Evolutionary conservation across 2,113 vertebrate genomes (phyloP), one percentile per base, ranked within the genome.

Genomic region (Atractosteus spatula): DNA sequence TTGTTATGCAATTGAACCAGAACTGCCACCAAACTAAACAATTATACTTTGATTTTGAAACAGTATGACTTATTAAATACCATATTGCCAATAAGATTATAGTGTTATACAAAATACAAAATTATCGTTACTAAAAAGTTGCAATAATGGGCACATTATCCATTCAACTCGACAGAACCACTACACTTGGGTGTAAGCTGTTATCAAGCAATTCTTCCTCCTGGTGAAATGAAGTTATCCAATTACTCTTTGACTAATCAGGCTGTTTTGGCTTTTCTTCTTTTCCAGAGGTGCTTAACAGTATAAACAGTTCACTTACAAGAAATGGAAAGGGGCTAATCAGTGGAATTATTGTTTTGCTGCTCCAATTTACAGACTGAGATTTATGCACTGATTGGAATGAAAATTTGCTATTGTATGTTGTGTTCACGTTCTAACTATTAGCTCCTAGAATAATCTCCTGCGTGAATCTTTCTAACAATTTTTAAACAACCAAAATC

Each of bases 341-440:
- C 97, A 99, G 94, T 92, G 93, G 96, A 98, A 99, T 98, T 98
- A 99, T 99, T 99, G 96, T 99, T 99, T 99, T 99, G 94, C 96
- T 94, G 96, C 95, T 94, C 94, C 95, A 98, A 98, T 99, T 99
- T 99, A 94, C 93, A 92, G 93, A 94, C 95, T 96, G 95, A 93
- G 94, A 95, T 96, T 96, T 94, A 94, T 91, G 88, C 95, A 90
- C 95, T 99, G 96, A 99, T 99, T 99, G 95, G 95, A 93, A 95
- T 95, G 95, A 92, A 97, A 97, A 95, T 96, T 92, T 96, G 79
- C 86, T 83, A 91, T 92, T 92, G 91, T 92, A 80, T 86, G 71
- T 72, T 45, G 71, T 45, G 73, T 77, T 78, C 73, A 85, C 88
- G 82, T 81, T 78, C 84, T 84, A 89, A 87, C 87, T 84, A 79